Evolutionary conservation across 2,797 vertebrate species (phyloP).

Genomic region (Pseudochromis fuscus): DNA sequence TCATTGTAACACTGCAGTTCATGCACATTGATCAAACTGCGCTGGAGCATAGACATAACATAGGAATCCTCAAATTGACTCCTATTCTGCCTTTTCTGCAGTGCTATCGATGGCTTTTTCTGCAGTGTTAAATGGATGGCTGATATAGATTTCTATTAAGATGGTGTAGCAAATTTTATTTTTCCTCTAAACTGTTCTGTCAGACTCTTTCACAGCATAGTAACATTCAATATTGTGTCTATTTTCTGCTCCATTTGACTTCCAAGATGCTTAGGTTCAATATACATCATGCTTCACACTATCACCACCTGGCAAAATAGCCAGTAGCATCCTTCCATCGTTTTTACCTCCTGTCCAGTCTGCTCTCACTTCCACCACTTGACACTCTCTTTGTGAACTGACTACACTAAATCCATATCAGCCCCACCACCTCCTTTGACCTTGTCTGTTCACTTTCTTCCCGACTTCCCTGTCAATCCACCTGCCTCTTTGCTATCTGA

Average conservation of each 20-base stretch:
- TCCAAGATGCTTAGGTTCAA: slow-evolving; percentile 45
- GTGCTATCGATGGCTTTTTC: slow-evolving; percentile 36
- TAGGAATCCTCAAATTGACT: slow-evolving; percentile 50
- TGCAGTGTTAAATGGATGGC: slow-evolving; percentile 52
- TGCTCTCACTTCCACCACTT: slow-evolving; percentile 51
- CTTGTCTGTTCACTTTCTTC: slow-evolving; percentile 61
- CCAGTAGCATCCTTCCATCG: slow-evolving; percentile 44
- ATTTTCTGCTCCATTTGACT: slow-evolving; percentile 64
- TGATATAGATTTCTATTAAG: slow-evolving; percentile 75
- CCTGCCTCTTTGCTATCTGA: slow-evolving; percentile 51
- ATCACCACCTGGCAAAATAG: slow-evolving; percentile 55
- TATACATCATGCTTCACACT: slow-evolving; percentile 51
- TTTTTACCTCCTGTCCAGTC: slow-evolving; percentile 35
- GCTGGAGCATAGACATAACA: slow-evolving; percentile 56
- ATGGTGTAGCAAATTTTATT: slow-evolving; percentile 64
- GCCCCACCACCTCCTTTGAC: slow-evolving; percentile 57
- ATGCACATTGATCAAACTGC: slow-evolving; percentile 38
- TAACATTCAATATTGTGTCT: slow-evolving; percentile 43
- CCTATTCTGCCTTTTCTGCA: slow-evolving; percentile 33
- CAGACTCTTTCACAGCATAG: slow-evolving; percentile 52
- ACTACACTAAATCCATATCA: slow-evolving; percentile 65
- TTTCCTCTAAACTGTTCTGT: slow-evolving; percentile 51
- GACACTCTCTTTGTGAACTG: slow-evolving; percentile 54
- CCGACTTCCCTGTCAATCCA: slow-evolving; percentile 58
- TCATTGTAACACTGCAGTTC: neutral